These are phyloP conservation scores for Buathra laborator DNA, from an alignment of 2,888 invertebrate genomes.

Conservation along the genomic window DNA sequence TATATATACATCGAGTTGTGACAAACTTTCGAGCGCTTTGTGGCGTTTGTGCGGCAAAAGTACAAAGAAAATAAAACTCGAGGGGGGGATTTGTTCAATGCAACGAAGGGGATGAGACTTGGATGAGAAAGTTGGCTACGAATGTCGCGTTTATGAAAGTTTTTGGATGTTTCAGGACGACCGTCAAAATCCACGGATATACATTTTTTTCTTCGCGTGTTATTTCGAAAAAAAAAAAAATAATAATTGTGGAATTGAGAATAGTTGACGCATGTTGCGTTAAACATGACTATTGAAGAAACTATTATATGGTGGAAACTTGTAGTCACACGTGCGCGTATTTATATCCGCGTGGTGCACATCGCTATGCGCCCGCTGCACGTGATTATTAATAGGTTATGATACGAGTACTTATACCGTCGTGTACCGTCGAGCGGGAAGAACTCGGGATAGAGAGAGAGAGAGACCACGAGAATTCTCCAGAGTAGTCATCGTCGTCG, in stretches of 20 bases:
- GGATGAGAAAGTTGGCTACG: constrained; percentile 19
- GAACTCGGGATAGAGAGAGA: constrained; percentile 1
- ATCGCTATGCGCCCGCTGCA: constrained; percentile 1
- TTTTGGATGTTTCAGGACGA: not conserved
- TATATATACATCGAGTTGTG: not conserved
- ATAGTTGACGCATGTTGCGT: not conserved
- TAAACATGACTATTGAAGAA: not conserved
- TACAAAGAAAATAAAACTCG: not conserved
- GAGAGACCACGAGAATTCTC: constrained; percentile 48
- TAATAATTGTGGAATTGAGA: too few species aligned
- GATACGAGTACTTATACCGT: constrained; percentile 18
- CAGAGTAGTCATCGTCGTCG: constrained; percentile 34
- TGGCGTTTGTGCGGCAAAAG: not conserved
- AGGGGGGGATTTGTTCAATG: constrained; percentile 30
- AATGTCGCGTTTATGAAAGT: constrained; percentile 2
- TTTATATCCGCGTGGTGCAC: constrained; percentile 8
- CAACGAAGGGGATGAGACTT: not conserved
- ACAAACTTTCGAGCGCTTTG: not conserved
- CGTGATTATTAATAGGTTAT: constrained; percentile 46
- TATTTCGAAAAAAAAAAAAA: not conserved
- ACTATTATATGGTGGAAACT: constrained; percentile 4
- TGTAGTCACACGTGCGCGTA: not conserved
- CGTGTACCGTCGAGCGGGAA: not conserved
- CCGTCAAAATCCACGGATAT: constrained; percentile 3
- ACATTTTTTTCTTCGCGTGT: constrained; percentile 1